Evolutionary conservation across 2,888 invertebrate species (phyloP), one percentile per base, ranked within the genome.

Genomic region (Euclidia mi): DNA sequence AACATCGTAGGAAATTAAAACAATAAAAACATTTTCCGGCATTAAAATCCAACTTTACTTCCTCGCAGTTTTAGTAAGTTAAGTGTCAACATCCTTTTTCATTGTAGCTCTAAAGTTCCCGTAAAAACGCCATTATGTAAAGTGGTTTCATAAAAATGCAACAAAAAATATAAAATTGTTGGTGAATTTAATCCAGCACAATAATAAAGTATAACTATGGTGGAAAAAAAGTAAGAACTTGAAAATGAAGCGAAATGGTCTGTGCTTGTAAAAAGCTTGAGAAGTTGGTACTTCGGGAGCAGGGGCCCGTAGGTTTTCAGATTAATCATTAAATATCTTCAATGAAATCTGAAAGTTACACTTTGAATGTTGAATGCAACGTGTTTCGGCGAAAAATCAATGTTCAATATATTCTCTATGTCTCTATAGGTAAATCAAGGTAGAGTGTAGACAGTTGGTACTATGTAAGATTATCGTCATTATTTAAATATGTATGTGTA

Each of bases 111-210:
- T 37, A 31, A 45, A 45, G 51, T 35, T 25, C 12, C 43, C 48
- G 45, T 65, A 71, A 80, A 81, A 84, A 83, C 73, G 57, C 62
- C 71, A 78, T 84, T 87, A 89, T 87, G 86, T 83, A 84, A 82
- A 90, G 79, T 80, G 71, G 72, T 71, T 78, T 78, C 76, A 81
- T 85, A 85, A 86, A 82, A 88, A 84, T 83, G 85, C 82, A 81
- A 70, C 49, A 67, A 56, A 77, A 76, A 69, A 79, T 84, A 83
- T 87, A 87, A 77, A 77, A 71, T 81, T 78, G 78, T 78, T 72
- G 69, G 63, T 59, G 55, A 52, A 68, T 65, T 65, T 71, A 71
- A 73, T 73, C 71, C 59, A 25, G 60, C 72, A 67, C 63, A 71
- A 66, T 78, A 78, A 74, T 76, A 79, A 76, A 71, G 66, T 72